Evolutionary conservation across 2,888 invertebrate species (phyloP).

Genomic region (Noctua janthe): DNA sequence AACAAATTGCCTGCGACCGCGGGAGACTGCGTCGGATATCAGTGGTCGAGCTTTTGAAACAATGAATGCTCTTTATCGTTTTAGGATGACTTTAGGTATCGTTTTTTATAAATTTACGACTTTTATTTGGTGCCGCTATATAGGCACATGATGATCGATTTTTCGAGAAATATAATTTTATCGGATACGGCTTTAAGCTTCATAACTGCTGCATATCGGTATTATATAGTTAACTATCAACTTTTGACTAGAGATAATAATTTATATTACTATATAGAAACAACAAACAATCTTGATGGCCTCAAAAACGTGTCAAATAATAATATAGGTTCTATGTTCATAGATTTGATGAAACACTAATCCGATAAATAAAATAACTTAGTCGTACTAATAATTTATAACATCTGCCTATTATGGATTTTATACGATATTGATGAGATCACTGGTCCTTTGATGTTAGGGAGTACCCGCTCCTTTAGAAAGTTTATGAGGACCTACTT

Average conservation of each 20-base stretch:
- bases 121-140: constrained; percentile 49
- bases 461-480: constrained; percentile 12
- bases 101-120: constrained; percentile 66
- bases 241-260: background rate
- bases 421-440: constrained; percentile 1
- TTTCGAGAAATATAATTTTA: background rate
- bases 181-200: background rate
- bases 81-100: constrained; percentile 65
- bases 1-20: constrained; percentile 81
- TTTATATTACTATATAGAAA: background rate
- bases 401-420: background rate
- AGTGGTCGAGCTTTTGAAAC: constrained; percentile 71
- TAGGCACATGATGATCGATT: constrained; percentile 34
- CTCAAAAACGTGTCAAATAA: constrained; percentile 16
- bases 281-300: background rate
- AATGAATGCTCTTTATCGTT: constrained; percentile 73
- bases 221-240: background rate
- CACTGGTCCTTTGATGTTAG: constrained; percentile 8
- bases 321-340: background rate
- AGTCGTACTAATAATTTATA: background rate
- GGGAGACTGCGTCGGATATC: constrained; percentile 65
- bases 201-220: background rate
- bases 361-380: background rate
- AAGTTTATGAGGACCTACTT: constrained; percentile 22
- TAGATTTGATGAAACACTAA: background rate